Conservation (phyloP, 2,113 vertebrate genomes). For the Menura novaehollandiae region DNA sequence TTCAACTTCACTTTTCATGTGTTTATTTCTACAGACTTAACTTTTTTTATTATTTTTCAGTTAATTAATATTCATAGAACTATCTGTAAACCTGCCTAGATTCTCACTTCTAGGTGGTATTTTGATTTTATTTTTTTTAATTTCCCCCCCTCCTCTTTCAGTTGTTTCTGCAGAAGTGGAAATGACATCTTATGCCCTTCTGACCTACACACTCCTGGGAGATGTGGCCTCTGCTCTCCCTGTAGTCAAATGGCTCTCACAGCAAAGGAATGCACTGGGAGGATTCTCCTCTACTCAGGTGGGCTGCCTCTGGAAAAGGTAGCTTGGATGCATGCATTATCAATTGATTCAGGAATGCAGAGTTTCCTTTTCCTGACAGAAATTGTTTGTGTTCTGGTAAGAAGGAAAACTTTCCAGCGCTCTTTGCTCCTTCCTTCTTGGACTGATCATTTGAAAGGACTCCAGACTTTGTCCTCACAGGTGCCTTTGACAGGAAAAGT, state of each 20-base stretch:
- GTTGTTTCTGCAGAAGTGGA: slow-evolving; percentile 93
- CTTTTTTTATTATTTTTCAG: not conserved
- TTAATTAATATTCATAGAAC: not conserved
- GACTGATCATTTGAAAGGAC: not conserved
- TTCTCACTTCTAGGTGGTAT: not conserved
- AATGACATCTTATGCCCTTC: slow-evolving; percentile 89
- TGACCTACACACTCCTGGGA: slow-evolving; percentile 86
- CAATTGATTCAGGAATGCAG: not conserved
- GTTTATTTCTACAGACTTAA: not conserved
- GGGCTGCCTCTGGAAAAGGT: not conserved
- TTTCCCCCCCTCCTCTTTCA: not conserved
- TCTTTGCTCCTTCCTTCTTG: not conserved
- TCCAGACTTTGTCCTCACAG: not conserved
- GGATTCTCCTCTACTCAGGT: slow-evolving; percentile 95
- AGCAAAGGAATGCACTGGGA: slow-evolving; percentile 88
- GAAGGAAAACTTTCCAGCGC: not conserved
- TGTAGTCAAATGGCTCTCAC: slow-evolving; percentile 92
- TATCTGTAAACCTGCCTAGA: not conserved
- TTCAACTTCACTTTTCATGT: not conserved
- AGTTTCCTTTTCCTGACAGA: not conserved
- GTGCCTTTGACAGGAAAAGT: not conserved
- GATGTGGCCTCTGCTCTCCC: slow-evolving; percentile 87
- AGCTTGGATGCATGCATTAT: not conserved
- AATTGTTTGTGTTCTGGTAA: not conserved
- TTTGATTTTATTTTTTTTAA: not conserved